A percentile compares a stretch with the other conserved stretches of the same genome.
Conservation (phyloP, 2,797 vertebrate species). For the Decapterus maruadsi region DNA sequence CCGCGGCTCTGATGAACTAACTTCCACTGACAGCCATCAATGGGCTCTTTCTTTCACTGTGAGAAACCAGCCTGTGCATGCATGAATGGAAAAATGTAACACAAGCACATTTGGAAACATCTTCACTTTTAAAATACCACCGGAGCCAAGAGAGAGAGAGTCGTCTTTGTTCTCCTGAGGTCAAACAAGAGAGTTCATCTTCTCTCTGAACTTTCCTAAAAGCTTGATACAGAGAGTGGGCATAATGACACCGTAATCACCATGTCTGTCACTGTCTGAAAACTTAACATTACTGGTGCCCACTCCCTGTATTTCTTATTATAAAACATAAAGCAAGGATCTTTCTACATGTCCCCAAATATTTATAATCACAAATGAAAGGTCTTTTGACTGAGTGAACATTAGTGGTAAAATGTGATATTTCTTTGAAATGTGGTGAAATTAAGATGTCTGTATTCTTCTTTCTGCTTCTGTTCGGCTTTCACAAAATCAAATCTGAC, state of each 20-base stretch:
- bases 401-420: neutral
- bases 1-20: slow-evolving; percentile 64
- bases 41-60: slow-evolving; percentile 57
- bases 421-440: slow-evolving; percentile 28
- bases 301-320: neutral
- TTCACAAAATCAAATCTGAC: slow-evolving; percentile 36
- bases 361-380: slow-evolving; percentile 14
- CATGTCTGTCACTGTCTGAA: neutral
- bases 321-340: slow-evolving; percentile 7
- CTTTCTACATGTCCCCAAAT: slow-evolving; percentile 6
- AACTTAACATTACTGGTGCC: neutral
- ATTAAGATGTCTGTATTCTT: slow-evolving; percentile 33
- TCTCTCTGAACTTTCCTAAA: neutral
- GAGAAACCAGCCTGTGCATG: slow-evolving; percentile 38
- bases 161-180: slow-evolving; percentile 15
- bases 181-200: neutral
- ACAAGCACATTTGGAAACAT: slow-evolving; percentile 31
- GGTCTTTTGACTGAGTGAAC: slow-evolving; percentile 12
- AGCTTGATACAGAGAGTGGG: neutral
- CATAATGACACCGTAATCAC: neutral
- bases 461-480: slow-evolving; percentile 29
- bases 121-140: slow-evolving; percentile 38
- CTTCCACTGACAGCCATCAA: slow-evolving; percentile 59
- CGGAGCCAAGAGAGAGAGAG: slow-evolving; percentile 15
- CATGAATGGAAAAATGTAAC: slow-evolving; percentile 47